These are phyloP conservation scores for Sparidentex hasta DNA, from an alignment of 2,797 vertebrate genomes.

Conservation along the genomic window DNA sequence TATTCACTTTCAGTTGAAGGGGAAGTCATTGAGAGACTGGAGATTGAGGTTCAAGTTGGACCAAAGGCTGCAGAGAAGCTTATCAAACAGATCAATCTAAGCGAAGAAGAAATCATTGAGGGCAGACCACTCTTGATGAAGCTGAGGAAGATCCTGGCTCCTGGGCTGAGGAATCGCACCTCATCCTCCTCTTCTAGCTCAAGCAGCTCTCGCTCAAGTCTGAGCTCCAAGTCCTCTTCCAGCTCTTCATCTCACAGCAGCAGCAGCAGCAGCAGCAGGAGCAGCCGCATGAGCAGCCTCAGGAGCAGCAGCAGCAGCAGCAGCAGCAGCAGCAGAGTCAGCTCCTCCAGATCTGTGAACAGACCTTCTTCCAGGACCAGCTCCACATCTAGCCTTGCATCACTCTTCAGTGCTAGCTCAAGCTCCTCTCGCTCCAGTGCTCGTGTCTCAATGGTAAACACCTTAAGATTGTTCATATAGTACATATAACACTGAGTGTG, in stretches of 20 bases:
- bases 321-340: constrained; percentile 14
- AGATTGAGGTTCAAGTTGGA: constrained; percentile 86
- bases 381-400: constrained; percentile 68
- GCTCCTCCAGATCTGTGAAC: constrained; percentile 38
- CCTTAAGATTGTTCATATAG: background rate
- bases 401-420: constrained; percentile 69
- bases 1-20: constrained; percentile 73
- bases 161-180: constrained; percentile 55
- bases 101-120: constrained; percentile 58
- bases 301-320: constrained; percentile 15
- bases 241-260: constrained; percentile 48
- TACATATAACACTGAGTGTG: background rate
- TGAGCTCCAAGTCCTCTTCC: constrained; percentile 35
- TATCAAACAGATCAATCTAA: constrained; percentile 73
- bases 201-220: constrained; percentile 60
- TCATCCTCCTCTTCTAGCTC: constrained; percentile 39
- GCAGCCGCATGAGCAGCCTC: constrained; percentile 17
- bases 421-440: constrained; percentile 69
- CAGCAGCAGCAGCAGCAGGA: constrained; percentile 17
- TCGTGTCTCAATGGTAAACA: constrained; percentile 50
- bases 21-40: constrained; percentile 83
- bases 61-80: constrained; percentile 84
- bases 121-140: constrained; percentile 77
- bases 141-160: constrained; percentile 83
- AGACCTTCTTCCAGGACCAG: constrained; percentile 50